Evolutionary conservation across 2,797 vertebrate species (phyloP).

Genomic region (Sebastes hubbsi): DNA sequence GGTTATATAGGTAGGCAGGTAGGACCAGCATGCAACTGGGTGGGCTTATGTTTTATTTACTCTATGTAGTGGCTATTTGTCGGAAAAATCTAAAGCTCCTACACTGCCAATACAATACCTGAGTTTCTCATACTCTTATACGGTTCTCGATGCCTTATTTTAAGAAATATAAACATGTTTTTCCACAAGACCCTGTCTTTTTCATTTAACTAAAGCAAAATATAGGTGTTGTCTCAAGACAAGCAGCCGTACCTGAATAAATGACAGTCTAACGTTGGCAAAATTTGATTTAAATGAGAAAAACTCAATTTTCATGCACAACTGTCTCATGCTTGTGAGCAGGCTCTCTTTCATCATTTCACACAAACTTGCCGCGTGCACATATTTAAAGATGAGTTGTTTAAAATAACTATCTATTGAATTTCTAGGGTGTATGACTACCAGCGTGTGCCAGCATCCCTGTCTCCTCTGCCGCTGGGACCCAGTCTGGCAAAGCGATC

Average conservation of each 20-base stretch:
- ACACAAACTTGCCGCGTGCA: background rate
- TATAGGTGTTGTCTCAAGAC: background rate
- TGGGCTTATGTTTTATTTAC: too few relatives aligned
- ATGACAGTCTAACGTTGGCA: background rate
- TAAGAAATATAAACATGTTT: background rate
- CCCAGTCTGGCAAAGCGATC: conserved; percentile 79
- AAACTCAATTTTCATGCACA: background rate
- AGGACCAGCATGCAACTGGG: too few relatives aligned
- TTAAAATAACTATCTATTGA: conserved; percentile 5
- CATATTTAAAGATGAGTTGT: background rate
- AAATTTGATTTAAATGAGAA: background rate
- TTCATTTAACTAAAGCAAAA: background rate
- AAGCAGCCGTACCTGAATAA: background rate
- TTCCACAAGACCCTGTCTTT: background rate
- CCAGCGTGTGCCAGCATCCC: conserved; percentile 81
- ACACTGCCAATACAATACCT: too few relatives aligned
- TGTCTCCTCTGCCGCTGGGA: conserved; percentile 75
- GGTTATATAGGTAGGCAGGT: too few relatives aligned
- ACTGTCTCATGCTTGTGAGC: background rate
- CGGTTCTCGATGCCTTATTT: background rate
- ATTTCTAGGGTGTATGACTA: conserved; percentile 81
- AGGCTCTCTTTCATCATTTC: background rate
- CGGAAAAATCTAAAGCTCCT: rapidly evolving
- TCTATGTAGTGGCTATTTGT: too few relatives aligned
- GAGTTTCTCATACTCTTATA: background rate